Percentiles rank a stretch among this genome's conserved stretches.
Evolutionary conservation across 1,140 invertebrate species (phyloP).

Genomic region (Bombus consobrinus): DNA sequence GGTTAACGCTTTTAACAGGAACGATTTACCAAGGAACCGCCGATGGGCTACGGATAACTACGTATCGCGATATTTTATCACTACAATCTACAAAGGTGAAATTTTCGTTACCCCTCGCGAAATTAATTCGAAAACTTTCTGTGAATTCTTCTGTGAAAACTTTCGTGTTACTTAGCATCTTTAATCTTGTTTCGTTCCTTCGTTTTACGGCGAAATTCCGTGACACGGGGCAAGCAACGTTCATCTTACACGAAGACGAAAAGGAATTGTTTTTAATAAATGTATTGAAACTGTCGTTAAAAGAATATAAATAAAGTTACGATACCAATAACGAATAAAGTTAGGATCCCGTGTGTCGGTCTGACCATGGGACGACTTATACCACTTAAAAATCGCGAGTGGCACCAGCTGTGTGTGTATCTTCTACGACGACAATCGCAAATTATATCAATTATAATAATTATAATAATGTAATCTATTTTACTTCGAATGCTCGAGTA

Average conservation of each 20-base stretch:
- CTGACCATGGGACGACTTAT: constrained; percentile 13
- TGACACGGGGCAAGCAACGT: background rate
- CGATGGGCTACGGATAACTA: background rate
- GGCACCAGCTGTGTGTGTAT: background rate
- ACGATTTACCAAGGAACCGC: constrained; percentile 9
- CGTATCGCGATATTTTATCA: constrained; percentile 3
- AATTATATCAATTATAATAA: background rate
- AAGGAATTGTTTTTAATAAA: background rate
- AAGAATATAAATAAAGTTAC: background rate
- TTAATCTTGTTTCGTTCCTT: too few relatives aligned
- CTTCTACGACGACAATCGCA: background rate
- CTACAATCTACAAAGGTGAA: too few relatives aligned
- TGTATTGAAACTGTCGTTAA: background rate
- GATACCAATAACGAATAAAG: background rate
- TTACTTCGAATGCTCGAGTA: background rate
- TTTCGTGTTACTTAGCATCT: background rate
- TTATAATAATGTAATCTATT: background rate
- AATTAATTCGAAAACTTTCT: constrained; percentile 34
- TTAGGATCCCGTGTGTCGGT: background rate
- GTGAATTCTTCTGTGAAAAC: too few relatives aligned
- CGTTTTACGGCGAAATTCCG: background rate
- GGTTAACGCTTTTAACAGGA: constrained; percentile 17
- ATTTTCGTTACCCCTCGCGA: too few relatives aligned
- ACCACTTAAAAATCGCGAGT: constrained; percentile 15
- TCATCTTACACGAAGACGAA: too few relatives aligned